Base-by-base conservation (phyloP, 30 jellyfish, hydroid and myxozoan species). In the Cassiopea andromeda region DNA sequence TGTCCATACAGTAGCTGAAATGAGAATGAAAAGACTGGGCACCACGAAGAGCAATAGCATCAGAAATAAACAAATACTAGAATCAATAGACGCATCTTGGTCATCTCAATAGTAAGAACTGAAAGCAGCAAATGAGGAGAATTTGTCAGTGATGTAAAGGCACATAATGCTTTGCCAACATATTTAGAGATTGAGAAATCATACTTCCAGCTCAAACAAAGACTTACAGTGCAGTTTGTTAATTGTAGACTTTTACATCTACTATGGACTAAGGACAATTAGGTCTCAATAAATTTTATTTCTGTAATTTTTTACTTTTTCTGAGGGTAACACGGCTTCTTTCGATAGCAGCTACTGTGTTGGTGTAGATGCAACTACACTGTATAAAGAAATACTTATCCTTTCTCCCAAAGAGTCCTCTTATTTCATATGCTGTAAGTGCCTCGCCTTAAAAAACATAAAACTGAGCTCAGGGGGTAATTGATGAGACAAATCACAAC, bases 41-140 rank as follows among this genome's bases (percentile, higher is more conserved):
- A n/a, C n/a, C n/a, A n/a, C n/a, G n/a, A n/a, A n/a, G n/a, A n/a
- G n/a, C n/a, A n/a, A n/a, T n/a, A n/a, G n/a, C n/a, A n/a, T n/a
- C n/a, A n/a, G n/a, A n/a, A n/a, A n/a, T n/a, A 59, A 46, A 83
- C 43, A 83, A 50, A 5, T 50, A 50, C 73, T 61, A 61, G 73
- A 61, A 74, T 76, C 85, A 10, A 76, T 76, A 74, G 74, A 76
- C 74, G 69, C 72, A 76, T 44, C 85, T 76, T 76, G 81, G 27
- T 2, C 58, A 27, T 72, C 60, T 57, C 81, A 6, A 6, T 38
- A 18, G 81, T 72, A 72, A 76, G 60, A 76, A 74, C 69, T 49
- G 85, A 76, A 46, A 79, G 88, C 88, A 57, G 78, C 46, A 79
- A 79, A 79, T 38, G 70, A 49, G 77, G 88, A 79, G 19, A 9